phyloP scores from a whole-genome alignment of 2,888 invertebrate species.

The Leptinotarsa haldemani region DNA sequence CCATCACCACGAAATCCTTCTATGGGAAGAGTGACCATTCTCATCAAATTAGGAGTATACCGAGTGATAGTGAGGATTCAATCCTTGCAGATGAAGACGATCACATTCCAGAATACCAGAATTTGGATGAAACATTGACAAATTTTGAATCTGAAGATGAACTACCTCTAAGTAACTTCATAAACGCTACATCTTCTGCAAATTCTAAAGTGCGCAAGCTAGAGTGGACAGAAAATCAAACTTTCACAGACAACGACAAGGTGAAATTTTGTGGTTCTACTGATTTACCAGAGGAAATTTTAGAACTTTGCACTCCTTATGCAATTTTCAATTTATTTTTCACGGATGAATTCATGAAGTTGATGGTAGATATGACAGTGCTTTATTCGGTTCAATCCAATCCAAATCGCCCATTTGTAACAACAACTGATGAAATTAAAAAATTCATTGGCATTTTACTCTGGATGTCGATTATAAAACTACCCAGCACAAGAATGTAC shows the following conservation, averaged over 20 bases:
- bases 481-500: not conserved
- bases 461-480: not conserved
- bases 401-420: not conserved
- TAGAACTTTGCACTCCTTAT: not conserved
- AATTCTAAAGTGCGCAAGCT: constrained; percentile 8
- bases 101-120: constrained; percentile 7
- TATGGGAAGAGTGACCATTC: not conserved
- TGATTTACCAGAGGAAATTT: not conserved
- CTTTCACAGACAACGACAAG: not conserved
- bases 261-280: not conserved
- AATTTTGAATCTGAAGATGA: constrained; percentile 18
- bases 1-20: constrained; percentile 1
- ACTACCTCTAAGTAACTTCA: constrained; percentile 13
- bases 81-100: constrained; percentile 4
- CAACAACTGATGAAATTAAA: not conserved
- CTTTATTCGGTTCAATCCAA: not conserved
- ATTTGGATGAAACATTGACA: constrained; percentile 3
- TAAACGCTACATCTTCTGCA: not conserved
- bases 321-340: not conserved
- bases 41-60: not conserved
- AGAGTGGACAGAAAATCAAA: constrained; percentile 1
- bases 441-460: not conserved
- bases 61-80: constrained; percentile 9
- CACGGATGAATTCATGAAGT: constrained; percentile 1
- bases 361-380: not conserved